Evolutionary conservation across 2,113 vertebrate species (phyloP).

Genomic region (Thalassoma bifasciatum): DNA sequence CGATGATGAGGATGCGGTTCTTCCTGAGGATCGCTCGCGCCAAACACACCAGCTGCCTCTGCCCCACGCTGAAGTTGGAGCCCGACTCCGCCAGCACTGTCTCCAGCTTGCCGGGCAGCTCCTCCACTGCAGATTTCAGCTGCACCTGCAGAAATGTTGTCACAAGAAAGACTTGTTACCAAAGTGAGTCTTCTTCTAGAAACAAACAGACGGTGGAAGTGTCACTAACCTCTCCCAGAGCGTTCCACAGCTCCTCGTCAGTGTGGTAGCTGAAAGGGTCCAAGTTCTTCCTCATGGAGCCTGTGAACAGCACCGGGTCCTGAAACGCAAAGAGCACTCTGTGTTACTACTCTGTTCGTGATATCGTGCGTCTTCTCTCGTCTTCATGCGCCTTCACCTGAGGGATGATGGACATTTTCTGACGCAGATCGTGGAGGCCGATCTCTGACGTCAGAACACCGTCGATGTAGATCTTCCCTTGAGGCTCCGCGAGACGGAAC

Average conservation of each 20-base stretch:
- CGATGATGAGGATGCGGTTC: slow-evolving; percentile 94
- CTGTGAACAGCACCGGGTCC: slow-evolving; percentile 95
- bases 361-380: no score
- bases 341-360: no score
- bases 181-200: no score
- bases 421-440: slow-evolving; percentile 93
- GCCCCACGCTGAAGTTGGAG: slow-evolving; percentile 97
- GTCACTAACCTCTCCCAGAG: slow-evolving; percentile 86
- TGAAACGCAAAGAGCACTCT: slow-evolving; percentile 67
- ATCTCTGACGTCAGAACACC: slow-evolving; percentile 90
- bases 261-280: slow-evolving; percentile 93
- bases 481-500: slow-evolving; percentile 92
- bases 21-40: slow-evolving; percentile 94
- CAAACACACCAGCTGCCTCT: slow-evolving; percentile 95
- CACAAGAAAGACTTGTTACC: no score
- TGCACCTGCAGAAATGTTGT: slow-evolving; percentile 93
- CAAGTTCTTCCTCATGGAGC: slow-evolving; percentile 95
- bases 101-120: slow-evolving; percentile 91
- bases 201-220: no score
- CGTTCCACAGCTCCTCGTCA: slow-evolving; percentile 92
- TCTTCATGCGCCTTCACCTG: no score
- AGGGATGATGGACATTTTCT: slow-evolving; percentile 98
- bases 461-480: slow-evolving; percentile 94
- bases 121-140: slow-evolving; percentile 91
- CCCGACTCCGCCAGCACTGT: slow-evolving; percentile 94